Base-by-base conservation (phyloP, 2,113 vertebrate species). In the Chaenocephalus aceratus region DNA sequence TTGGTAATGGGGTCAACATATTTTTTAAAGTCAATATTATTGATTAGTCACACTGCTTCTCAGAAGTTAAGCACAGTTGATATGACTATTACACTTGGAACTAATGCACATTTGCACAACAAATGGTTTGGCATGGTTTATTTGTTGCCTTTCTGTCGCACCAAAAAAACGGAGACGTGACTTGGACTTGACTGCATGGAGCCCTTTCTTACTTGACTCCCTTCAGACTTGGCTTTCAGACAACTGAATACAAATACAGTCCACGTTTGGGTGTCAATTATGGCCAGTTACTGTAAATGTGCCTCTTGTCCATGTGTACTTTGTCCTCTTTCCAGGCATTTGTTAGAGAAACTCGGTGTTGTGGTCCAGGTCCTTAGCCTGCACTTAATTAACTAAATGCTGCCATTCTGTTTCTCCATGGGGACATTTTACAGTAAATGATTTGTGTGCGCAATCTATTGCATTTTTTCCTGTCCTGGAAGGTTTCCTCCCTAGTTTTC, bases 21-120 rank as follows among this genome's bases (percentile, higher is more conserved):
- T 86, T 90, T 76, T 86, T 90, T 76, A 76, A 54, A 76, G 14
- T 62, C 30, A 65, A 63, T 61, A 54, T 49, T 63, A 64, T 72
- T 73, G 45, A 82, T 82, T 77, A 61, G 60, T 66, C 52, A 36
- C 44, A 63, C 51, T 36, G 46, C 51, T 71, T 68, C 67, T 21
- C 36, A 77, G 6, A 61, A 26, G 64, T 64, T 53, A 58, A 52
- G 26, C 3, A 12, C 7, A 51, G 5, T 72, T 54, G 23, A 34
- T 56, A 30, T 46, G 15, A 16, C 26, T 2, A 62, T 60, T 57
- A 16, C 21, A 51, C 44, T 75, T 54, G 46, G 1, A 23, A 63
- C 74, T 34, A n/a, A 41, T 36, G 9, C 46, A 26, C 6, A 48
- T 2, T 64, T 64, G 59, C 49, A 56, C 13, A 9, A 41, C 58